These are phyloP conservation scores for Helicolenus hilgendorfi DNA, from an alignment of 2,797 vertebrate genomes.

Conservation along the genomic window DNA sequence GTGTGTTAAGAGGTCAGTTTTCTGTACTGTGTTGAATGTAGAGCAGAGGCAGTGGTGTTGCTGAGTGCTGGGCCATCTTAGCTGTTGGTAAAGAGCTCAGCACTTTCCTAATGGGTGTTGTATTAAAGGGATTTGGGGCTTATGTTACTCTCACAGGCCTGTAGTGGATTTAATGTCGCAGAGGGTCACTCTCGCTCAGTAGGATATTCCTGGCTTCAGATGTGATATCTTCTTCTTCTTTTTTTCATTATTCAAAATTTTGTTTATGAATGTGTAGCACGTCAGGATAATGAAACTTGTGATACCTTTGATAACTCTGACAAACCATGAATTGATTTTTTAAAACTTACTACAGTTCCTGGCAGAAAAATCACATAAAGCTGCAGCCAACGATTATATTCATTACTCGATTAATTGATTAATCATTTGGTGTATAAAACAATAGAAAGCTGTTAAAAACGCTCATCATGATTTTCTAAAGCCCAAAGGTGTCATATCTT, in stretches of 20 bases:
- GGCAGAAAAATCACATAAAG: not conserved
- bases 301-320: too few relatives aligned
- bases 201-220: constrained; percentile 1
- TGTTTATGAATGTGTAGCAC: not conserved
- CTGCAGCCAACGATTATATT: not conserved
- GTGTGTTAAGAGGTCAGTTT: not conserved
- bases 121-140: constrained; percentile 89
- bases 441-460: not conserved
- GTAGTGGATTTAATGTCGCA: constrained; percentile 77
- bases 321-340: not conserved
- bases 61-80: constrained; percentile 68
- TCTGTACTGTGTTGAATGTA: constrained; percentile 24
- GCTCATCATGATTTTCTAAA: not conserved
- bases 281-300: not conserved
- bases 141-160: constrained; percentile 79
- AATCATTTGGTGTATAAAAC: not conserved
- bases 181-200: constrained; percentile 68
- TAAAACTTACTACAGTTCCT: not conserved
- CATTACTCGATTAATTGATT: not conserved
- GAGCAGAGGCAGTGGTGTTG: constrained; percentile 45
- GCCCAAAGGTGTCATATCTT: not conserved
- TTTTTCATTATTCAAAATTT: not conserved
- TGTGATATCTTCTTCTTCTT: not conserved
- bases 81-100: constrained; percentile 82
- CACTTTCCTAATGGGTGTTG: constrained; percentile 87